phyloP scores from a whole-genome alignment of 2,888 invertebrate genomes.

The Corythucha ciliata region DNA sequence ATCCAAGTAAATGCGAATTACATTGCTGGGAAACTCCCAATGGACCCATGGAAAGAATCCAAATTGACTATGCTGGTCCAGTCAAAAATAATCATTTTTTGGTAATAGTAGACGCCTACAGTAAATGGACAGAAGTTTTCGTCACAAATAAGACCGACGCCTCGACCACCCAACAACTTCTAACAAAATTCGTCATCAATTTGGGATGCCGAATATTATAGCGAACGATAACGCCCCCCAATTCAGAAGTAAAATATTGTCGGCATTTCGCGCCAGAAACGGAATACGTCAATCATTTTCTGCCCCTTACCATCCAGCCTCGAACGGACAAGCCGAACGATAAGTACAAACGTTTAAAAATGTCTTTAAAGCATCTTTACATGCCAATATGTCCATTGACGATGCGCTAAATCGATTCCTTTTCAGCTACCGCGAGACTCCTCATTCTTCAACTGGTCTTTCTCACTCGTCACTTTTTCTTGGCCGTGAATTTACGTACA shows the following conservation, averaged over 20 bases:
- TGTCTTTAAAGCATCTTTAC: no score
- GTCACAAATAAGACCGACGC: slow-evolving; percentile 1
- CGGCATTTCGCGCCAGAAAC: slow-evolving; percentile 1
- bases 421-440: no score
- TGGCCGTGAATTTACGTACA: no score
- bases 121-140: slow-evolving; percentile 21
- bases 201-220: slow-evolving; percentile 5
- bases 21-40: slow-evolving; percentile 12
- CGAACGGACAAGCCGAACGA: no score
- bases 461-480: no score
- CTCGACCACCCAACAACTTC: no score
- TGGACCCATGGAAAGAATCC: slow-evolving; percentile 15
- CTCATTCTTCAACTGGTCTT: no score
- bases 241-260: slow-evolving; percentile 1
- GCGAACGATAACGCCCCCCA: slow-evolving; percentile 6
- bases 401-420: no score
- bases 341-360: no score
- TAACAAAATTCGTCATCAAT: not conserved
- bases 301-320: no score
- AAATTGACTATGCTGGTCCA: slow-evolving; percentile 21
- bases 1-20: slow-evolving; percentile 7
- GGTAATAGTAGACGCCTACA: slow-evolving; percentile 24
- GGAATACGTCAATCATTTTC: no score
- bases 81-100: slow-evolving; percentile 16
- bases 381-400: no score